Evolutionary conservation across 2,797 vertebrate genomes (phyloP).

Genomic region (Oreonectes daqikongensis): DNA sequence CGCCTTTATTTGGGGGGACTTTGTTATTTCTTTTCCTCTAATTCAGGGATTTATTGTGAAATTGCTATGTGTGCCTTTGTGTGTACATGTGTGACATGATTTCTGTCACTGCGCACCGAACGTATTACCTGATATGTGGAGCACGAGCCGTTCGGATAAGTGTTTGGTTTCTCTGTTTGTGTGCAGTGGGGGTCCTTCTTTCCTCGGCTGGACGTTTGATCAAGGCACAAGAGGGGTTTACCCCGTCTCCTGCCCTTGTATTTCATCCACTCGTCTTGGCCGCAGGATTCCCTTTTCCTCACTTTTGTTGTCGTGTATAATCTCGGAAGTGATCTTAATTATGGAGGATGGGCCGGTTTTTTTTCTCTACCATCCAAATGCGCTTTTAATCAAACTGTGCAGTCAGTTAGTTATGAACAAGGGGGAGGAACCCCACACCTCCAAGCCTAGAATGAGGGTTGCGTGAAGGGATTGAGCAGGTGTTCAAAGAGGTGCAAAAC

Average conservation of each 20-base stretch:
- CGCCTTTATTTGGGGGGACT: constrained; percentile 49
- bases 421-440: constrained; percentile 57
- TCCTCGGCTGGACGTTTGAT: constrained; percentile 69
- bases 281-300: constrained; percentile 69
- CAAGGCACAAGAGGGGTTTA: constrained; percentile 65
- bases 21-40: constrained; percentile 54
- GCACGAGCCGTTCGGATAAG: background rate
- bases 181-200: constrained; percentile 49
- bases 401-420: constrained; percentile 81
- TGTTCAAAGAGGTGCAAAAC: constrained; percentile 37
- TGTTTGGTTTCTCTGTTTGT: constrained; percentile 3
- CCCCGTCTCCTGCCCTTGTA: constrained; percentile 73
- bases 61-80: background rate
- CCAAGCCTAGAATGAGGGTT: constrained; percentile 59
- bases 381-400: constrained; percentile 76
- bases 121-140: constrained; percentile 10
- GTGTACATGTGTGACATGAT: constrained; percentile 26
- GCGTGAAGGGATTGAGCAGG: constrained; percentile 53
- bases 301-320: constrained; percentile 82
- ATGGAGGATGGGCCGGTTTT: constrained; percentile 75
- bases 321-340: constrained; percentile 86
- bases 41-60: constrained; percentile 45
- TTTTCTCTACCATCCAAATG: constrained; percentile 62
- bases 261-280: constrained; percentile 76
- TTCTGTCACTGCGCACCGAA: background rate